Evolutionary conservation across 1,140 invertebrate genomes (phyloP).

Genomic region (Belonocnema kinseyi): DNA sequence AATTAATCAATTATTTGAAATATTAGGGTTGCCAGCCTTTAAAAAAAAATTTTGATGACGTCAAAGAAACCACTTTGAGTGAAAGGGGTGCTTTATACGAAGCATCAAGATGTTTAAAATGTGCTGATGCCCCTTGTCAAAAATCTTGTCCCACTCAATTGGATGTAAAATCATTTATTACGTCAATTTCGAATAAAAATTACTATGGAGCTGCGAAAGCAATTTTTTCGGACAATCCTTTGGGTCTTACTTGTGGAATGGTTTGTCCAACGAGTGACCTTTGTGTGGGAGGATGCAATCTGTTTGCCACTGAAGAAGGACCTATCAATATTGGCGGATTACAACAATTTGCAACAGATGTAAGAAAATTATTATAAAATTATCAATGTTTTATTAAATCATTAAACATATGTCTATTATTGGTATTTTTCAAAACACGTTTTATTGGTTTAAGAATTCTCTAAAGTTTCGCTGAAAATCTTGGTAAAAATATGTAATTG

Average conservation of each 20-base stretch:
- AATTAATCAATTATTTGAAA: background rate
- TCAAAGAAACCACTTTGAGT: slow-evolving; percentile 97
- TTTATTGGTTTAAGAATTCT: background rate
- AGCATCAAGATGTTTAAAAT: slow-evolving; percentile 95
- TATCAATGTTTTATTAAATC: slow-evolving; percentile 33
- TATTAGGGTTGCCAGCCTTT: background rate
- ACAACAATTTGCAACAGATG: slow-evolving; percentile 98
- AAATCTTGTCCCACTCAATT: slow-evolving; percentile 98
- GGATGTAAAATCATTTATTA: slow-evolving; percentile 98
- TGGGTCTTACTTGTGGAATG: slow-evolving; percentile 98
- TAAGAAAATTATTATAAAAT: slow-evolving; percentile 66
- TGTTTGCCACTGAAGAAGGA: slow-evolving; percentile 96
- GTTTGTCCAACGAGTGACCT: slow-evolving; percentile 99
- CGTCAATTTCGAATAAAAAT: slow-evolving; percentile 97
- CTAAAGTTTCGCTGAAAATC: too few relatives aligned
- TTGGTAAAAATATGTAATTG: background rate
- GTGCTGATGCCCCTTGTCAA: slow-evolving; percentile 98
- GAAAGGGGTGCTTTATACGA: slow-evolving; percentile 95
- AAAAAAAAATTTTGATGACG: slow-evolving; percentile 77
- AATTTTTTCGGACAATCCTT: slow-evolving; percentile 97
- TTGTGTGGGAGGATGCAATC: slow-evolving; percentile 98
- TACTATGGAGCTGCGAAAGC: slow-evolving; percentile 98
- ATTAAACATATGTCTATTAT: slow-evolving; percentile 6
- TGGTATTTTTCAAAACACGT: background rate
- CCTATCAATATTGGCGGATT: slow-evolving; percentile 98